These are phyloP conservation scores for Polyploca ridens DNA, from an alignment of 2,888 invertebrate species.

Conservation along the genomic window DNA sequence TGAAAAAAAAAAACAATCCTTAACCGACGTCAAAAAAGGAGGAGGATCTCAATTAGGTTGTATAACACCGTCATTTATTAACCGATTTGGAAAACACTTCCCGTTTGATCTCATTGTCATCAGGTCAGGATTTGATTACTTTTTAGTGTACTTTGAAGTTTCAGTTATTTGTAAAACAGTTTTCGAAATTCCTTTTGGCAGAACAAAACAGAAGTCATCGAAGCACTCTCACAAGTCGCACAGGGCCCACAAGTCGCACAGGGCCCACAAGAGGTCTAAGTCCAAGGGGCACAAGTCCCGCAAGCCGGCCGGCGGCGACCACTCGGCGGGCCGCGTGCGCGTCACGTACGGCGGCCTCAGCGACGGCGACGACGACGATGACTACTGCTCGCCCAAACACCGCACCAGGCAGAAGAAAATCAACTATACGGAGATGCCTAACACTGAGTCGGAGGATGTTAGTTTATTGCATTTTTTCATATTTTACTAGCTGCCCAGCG, in stretches of 20 bases:
- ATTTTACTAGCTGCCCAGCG: no score
- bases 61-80: no score
- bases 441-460: slow-evolving; percentile 90
- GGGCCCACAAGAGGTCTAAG: neutral
- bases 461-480: slow-evolving; percentile 47
- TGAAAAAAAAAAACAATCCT: no score
- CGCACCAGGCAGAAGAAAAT: slow-evolving; percentile 90
- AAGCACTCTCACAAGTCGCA: neutral
- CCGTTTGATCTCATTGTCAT: no score
- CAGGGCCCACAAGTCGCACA: neutral
- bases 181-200: no score
- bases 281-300: slow-evolving; percentile 16
- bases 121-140: no score
- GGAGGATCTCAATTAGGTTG: no score
- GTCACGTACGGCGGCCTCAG: slow-evolving; percentile 85
- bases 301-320: slow-evolving; percentile 50
- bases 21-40: no score
- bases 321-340: slow-evolving; percentile 63
- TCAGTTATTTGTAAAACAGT: no score
- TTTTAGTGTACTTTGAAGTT: no score
- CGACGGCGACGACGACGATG: slow-evolving; percentile 72
- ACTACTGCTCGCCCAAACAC: slow-evolving; percentile 83
- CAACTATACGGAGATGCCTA: slow-evolving; percentile 90
- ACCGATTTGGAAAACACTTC: no score
- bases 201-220: neutral